phyloP scores from a whole-genome alignment of 2,888 invertebrate species.

The Ectemnius lituratus region DNA sequence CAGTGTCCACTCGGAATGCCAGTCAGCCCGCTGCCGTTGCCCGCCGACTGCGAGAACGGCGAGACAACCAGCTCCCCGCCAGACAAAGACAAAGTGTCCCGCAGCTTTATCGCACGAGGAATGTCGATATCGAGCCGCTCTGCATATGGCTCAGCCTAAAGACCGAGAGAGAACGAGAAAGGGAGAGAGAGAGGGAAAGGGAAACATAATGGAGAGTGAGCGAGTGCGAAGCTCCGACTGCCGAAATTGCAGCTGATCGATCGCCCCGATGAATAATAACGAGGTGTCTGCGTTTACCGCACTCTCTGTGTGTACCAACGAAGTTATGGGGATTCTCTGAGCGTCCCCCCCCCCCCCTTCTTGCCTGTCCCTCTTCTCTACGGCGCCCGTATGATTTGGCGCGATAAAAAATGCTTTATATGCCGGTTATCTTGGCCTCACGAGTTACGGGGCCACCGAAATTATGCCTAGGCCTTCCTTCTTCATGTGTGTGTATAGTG shows the following conservation, averaged over 20 bases:
- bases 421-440: neutral
- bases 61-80: neutral
- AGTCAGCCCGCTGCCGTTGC: neutral
- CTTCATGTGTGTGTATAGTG: no score
- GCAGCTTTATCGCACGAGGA: constrained; percentile 7
- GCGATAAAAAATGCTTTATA: constrained; percentile 7
- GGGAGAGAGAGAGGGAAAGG: no score
- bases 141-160: no score
- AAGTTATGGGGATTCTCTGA: neutral
- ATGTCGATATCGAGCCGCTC: constrained; percentile 2
- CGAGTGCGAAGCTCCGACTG: neutral
- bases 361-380: neutral
- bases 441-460: no score
- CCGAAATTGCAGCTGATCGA: constrained; percentile 7
- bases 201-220: no score
- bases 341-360: no score
- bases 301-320: neutral
- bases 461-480: no score
- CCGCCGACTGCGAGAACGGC: neutral
- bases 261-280: constrained; percentile 7
- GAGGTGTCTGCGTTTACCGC: neutral
- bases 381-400: neutral
- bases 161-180: no score
- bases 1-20: constrained; percentile 7
- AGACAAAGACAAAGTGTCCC: constrained; percentile 7